Percentiles rank a stretch among this genome's conserved stretches.
Conservation (phyloP, 2,113 vertebrate species). For the Ceyx cyanopectus region DNA sequence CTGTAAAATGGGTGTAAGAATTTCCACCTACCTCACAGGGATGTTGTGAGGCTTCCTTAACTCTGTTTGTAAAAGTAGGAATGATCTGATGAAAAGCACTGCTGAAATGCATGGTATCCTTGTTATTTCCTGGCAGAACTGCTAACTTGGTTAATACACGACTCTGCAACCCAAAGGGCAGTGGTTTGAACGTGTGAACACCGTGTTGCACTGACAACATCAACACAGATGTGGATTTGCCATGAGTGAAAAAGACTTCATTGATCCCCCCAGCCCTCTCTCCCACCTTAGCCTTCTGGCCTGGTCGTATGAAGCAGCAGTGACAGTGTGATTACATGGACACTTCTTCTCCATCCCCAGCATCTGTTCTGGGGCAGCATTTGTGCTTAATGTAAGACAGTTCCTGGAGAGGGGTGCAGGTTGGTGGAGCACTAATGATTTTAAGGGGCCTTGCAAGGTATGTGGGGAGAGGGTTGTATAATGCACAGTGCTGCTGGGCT, state of each 20-base stretch:
- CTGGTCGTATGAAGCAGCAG: background rate
- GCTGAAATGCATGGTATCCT: slow-evolving; percentile 60
- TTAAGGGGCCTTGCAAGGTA: background rate
- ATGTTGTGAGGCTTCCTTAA: slow-evolving; percentile 62
- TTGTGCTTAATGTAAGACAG: background rate
- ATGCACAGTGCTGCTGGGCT: background rate
- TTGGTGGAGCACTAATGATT: background rate
- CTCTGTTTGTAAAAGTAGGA: slow-evolving; percentile 69
- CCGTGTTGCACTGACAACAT: background rate
- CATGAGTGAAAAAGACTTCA: background rate
- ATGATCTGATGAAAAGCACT: slow-evolving; percentile 71
- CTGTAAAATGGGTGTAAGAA: slow-evolving; percentile 58
- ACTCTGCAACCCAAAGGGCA: background rate
- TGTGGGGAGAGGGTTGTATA: background rate
- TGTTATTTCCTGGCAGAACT: slow-evolving; percentile 60
- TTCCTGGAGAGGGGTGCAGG: background rate
- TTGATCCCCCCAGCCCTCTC: background rate
- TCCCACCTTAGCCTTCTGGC: background rate
- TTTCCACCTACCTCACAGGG: slow-evolving; percentile 70
- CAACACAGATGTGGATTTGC: background rate
- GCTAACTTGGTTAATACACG: background rate
- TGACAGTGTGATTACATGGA: background rate
- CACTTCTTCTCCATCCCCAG: background rate
- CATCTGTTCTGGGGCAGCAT: background rate
- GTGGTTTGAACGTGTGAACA: background rate